A percentile compares a stretch with the other conserved stretches of the same genome.
Conservation (phyloP, 2,888 invertebrate species). For the Pomacea canaliculata region DNA sequence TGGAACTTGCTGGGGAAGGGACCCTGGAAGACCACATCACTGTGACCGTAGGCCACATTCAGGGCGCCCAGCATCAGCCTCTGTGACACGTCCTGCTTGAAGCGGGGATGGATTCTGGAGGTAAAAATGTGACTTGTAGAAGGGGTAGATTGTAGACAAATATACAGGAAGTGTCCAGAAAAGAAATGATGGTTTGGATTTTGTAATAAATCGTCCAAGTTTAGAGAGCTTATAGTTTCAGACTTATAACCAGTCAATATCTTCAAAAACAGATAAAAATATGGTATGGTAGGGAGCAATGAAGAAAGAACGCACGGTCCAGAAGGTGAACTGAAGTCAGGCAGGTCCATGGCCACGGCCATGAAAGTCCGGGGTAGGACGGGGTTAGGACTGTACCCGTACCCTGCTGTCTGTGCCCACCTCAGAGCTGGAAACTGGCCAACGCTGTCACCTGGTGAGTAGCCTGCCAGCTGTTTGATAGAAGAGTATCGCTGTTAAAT, state of each 20-base stretch:
- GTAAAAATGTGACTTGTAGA: too few species aligned
- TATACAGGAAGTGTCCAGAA: too few species aligned
- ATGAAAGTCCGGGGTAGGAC: constrained; percentile 56
- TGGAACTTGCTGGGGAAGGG: constrained; percentile 45
- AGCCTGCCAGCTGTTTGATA: constrained; percentile 23
- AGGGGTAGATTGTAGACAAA: too few species aligned
- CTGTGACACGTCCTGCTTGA: constrained; percentile 54
- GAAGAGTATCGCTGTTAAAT: neutral
- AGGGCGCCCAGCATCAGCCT: constrained; percentile 53
- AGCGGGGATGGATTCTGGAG: constrained; percentile 54
- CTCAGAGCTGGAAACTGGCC: constrained; percentile 58
- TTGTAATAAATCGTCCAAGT: too few species aligned
- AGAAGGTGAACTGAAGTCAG: constrained; percentile 53
- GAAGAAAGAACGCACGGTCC: constrained; percentile 33
- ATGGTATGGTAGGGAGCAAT: neutral
- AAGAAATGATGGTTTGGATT: too few species aligned
- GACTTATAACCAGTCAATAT: too few species aligned
- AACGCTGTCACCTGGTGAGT: neutral
- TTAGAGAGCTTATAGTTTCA: too few species aligned
- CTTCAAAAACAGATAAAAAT: too few species aligned
- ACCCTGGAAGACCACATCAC: constrained; percentile 47
- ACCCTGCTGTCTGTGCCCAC: constrained; percentile 62
- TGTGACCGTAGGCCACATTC: constrained; percentile 55
- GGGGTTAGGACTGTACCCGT: constrained; percentile 57
- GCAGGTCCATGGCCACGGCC: constrained; percentile 62